Evolutionary conservation across 2,888 invertebrate species (phyloP).

Genomic region (Notocelia uddmanniana): DNA sequence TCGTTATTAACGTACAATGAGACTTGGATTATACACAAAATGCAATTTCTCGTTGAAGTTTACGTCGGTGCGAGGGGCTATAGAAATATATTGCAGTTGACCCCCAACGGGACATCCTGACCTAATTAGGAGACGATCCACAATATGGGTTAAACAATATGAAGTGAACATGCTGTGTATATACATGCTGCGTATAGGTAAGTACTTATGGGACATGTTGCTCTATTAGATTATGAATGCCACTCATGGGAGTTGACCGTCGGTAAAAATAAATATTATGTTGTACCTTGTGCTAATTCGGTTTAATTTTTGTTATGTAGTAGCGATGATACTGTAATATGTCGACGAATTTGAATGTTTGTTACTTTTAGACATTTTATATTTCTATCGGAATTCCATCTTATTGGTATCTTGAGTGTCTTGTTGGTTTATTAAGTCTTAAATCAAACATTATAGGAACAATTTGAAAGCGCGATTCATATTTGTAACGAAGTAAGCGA

Average conservation of each 20-base stretch:
- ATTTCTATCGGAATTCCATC: no score
- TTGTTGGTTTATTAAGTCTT: no score
- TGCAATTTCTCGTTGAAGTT: neutral
- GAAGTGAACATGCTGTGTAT: neutral
- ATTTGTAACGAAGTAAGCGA: no score
- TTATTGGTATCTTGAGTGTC: no score
- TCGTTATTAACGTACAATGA: neutral
- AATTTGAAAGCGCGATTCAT: no score
- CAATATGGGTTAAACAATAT: conserved; percentile 22
- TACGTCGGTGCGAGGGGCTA: neutral
- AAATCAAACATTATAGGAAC: no score
- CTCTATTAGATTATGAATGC: neutral
- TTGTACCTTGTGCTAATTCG: neutral
- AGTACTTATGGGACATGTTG: conserved; percentile 1
- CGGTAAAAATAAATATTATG: neutral
- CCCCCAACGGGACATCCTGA: conserved; percentile 22
- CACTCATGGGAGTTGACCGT: neutral
- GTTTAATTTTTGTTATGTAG: neutral
- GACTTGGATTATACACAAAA: neutral
- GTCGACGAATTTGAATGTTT: no score
- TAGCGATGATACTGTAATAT: neutral
- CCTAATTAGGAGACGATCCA: conserved; percentile 27
- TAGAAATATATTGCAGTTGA: conserved; percentile 13
- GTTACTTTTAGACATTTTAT: no score
- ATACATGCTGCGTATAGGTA: no score